phyloP scores from a whole-genome alignment of 2,797 vertebrate genomes.

The Peromyscus aztecus region DNA sequence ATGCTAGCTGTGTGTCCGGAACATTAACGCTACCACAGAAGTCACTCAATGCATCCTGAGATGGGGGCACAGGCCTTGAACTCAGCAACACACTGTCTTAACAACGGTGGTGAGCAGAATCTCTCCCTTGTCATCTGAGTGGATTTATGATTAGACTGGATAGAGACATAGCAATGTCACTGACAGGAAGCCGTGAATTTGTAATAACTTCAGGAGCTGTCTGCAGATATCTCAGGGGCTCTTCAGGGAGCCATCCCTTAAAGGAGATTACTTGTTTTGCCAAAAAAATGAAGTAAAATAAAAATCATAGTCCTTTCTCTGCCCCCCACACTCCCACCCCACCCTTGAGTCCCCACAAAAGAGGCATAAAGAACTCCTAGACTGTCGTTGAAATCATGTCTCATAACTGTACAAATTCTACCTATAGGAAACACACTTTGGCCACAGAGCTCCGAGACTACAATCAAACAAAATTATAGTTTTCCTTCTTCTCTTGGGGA shows the following conservation, averaged over 20 bases:
- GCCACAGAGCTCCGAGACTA: neutral
- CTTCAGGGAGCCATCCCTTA: neutral
- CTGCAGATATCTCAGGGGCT: neutral
- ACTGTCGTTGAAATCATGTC: neutral
- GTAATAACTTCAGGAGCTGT: neutral
- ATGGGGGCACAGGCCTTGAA: neutral
- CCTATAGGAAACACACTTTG: neutral
- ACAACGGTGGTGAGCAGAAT: neutral
- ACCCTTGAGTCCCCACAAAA: neutral
- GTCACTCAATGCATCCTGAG: neutral
- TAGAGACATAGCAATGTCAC: neutral
- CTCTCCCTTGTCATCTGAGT: neutral
- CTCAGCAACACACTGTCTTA: neutral
- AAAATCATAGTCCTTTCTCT: neutral
- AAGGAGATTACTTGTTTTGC: neutral
- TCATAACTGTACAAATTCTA: neutral
- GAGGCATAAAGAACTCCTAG: neutral
- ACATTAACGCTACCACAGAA: neutral
- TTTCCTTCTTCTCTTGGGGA: conserved; percentile 30
- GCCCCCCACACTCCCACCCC: neutral
- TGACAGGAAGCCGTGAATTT: neutral
- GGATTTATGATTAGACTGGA: neutral
- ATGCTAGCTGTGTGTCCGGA: neutral
- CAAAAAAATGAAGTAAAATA: neutral
- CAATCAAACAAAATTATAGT: neutral